These are phyloP conservation scores for Thyatira batis DNA, from an alignment of 2,888 invertebrate species.

Conservation along the genomic window DNA sequence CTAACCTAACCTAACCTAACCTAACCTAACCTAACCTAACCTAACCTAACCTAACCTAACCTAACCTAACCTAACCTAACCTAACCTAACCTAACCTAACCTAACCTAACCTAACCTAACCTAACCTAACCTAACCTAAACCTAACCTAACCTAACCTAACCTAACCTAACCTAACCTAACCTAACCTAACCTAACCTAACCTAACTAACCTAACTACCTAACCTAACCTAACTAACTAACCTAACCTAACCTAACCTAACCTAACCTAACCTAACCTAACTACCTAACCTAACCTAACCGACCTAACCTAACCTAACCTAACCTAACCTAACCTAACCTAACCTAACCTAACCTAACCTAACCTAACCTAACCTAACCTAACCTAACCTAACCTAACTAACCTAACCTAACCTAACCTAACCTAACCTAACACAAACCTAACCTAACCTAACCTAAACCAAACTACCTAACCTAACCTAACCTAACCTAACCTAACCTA, in stretches of 20 bases:
- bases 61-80: constrained; percentile 25
- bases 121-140: constrained; percentile 33
- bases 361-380: constrained; percentile 9
- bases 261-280: constrained; percentile 17
- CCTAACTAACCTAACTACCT: constrained; percentile 15
- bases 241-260: constrained; percentile 18
- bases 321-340: constrained; percentile 17
- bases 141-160: constrained; percentile 24
- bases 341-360: constrained; percentile 14
- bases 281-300: constrained; percentile 14
- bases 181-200: constrained; percentile 23
- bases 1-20: constrained; percentile 29
- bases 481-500: constrained; percentile 24
- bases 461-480: constrained; percentile 22
- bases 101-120: constrained; percentile 24
- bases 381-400: constrained; percentile 13
- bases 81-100: constrained; percentile 27
- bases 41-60: constrained; percentile 26
- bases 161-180: constrained; percentile 29
- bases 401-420: constrained; percentile 14
- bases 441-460: constrained; percentile 18
- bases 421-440: constrained; percentile 16
- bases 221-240: constrained; percentile 20
- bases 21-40: constrained; percentile 31
- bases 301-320: constrained; percentile 14